Evolutionary conservation across 2,113 vertebrate genomes (phyloP), one percentile per base, ranked within the genome.

Genomic region (Coptodon bakossiorum): DNA sequence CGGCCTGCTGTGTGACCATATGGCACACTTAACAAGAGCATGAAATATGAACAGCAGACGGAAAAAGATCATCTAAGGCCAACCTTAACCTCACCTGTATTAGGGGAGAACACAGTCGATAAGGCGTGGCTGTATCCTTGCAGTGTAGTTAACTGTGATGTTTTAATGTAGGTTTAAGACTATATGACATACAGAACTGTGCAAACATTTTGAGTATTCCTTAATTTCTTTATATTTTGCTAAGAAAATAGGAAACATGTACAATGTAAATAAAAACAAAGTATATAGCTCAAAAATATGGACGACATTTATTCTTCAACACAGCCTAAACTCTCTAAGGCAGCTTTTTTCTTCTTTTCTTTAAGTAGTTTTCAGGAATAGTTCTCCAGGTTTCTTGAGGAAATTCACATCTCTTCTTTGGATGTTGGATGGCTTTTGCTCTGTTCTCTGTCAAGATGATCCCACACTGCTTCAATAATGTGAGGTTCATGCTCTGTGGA

Each of bases 1-100:
- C 83, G 85, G 83, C 96, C 93, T 88, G 93, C 94, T 95, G 95
- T 84, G 92, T 61, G 86, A 2, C 96, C 95, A 96, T 95, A 96
- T 96, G 95, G 91, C 88, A 36, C 80, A 84, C 29, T 85, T 85
- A 81, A 71, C 48, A 36, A 87, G 79, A 87, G 48, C 27, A 82
- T 7, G 38, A 63, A 86, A 36, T 12, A 52, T 19, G 43, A 81
- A 82, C 45, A 84, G 13, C 36, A 84, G 57, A 56, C 1, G 56
- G 52, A 12, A 82, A 45, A 66, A 54, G 61, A 79, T n/a, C 19
- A 53, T 54, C 54, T 50, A n/a, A 80, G 50, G 45, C 17, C 61
- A 43, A 76, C 14, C 13, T 81, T 78, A 78, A 78, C 71, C 76
- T 90, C 61, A 86, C 76, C 85, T 90, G 61, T 45, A 5, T 14